Evolutionary conservation across 2,113 vertebrate genomes (phyloP).

Genomic region (Charina bottae): DNA sequence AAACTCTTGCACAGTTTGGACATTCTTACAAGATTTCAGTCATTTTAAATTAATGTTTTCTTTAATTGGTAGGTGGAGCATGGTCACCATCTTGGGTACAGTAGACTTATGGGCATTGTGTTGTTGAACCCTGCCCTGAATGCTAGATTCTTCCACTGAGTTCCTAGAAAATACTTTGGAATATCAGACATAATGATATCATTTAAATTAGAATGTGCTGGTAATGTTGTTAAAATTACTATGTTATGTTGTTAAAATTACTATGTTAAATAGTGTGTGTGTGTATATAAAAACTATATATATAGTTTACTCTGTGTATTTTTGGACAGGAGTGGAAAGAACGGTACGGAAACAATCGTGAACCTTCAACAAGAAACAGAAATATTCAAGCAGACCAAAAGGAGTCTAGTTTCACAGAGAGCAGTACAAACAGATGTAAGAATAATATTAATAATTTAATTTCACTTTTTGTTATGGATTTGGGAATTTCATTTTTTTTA

Average conservation of each 20-base stretch:
- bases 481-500: not conserved
- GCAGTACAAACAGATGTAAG: conserved; percentile 75
- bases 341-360: conserved; percentile 86
- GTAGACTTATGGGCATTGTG: not conserved
- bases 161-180: not conserved
- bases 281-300: not conserved
- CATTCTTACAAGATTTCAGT: not conserved
- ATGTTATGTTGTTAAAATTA: not conserved
- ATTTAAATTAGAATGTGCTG: not conserved
- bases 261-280: not conserved
- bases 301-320: conserved; percentile 4
- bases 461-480: not conserved
- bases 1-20: not conserved
- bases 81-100: not conserved
- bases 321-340: conserved; percentile 86
- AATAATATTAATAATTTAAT: not conserved
- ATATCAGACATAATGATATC: not conserved
- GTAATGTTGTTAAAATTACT: not conserved
- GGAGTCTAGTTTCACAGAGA: conserved; percentile 83
- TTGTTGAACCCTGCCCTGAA: not conserved
- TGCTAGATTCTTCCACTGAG: not conserved
- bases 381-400: conserved; percentile 80
- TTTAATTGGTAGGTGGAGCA: not conserved
- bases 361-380: conserved; percentile 80
- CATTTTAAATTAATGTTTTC: not conserved